These are phyloP conservation scores for Conomelus anceps DNA, from an alignment of 2,888 invertebrate genomes.

Conservation along the genomic window DNA sequence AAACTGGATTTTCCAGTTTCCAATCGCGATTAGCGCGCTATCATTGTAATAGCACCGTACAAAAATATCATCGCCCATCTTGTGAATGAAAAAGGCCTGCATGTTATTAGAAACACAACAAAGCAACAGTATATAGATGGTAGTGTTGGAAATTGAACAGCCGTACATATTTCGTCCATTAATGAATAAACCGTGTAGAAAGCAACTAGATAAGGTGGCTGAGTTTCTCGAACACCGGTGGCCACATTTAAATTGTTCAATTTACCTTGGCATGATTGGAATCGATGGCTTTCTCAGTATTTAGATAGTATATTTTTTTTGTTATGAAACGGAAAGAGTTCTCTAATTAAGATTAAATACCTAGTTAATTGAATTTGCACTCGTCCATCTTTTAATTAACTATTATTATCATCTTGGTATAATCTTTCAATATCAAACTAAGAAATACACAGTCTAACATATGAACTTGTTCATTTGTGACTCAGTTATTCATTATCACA, in stretches of 20 bases:
- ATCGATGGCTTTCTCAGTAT: not conserved
- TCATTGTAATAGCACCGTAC: not conserved
- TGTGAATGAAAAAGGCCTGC: not conserved
- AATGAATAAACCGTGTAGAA: not conserved
- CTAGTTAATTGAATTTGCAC: not conserved
- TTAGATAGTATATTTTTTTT: not conserved
- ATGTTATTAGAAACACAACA: not conserved
- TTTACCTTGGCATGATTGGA: not conserved
- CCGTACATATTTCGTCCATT: not conserved
- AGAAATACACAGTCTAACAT: no score
- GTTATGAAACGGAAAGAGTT: no score
- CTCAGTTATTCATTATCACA: no score
- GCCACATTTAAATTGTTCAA: not conserved
- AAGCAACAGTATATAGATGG: not conserved
- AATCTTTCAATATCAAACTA: no score
- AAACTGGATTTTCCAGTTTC: not conserved
- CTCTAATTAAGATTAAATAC: not conserved
- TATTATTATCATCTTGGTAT: no score
- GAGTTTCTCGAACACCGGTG: not conserved
- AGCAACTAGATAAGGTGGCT: not conserved
- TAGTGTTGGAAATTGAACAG: not conserved
- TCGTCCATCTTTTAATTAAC: not conserved
- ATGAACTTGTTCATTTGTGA: no score
- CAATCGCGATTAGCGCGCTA: not conserved
- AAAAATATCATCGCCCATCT: not conserved